phyloP scores from a whole-genome alignment of 35 echinoderm and acorn worm genomes.

The Nesometra sesokonis region DNA sequence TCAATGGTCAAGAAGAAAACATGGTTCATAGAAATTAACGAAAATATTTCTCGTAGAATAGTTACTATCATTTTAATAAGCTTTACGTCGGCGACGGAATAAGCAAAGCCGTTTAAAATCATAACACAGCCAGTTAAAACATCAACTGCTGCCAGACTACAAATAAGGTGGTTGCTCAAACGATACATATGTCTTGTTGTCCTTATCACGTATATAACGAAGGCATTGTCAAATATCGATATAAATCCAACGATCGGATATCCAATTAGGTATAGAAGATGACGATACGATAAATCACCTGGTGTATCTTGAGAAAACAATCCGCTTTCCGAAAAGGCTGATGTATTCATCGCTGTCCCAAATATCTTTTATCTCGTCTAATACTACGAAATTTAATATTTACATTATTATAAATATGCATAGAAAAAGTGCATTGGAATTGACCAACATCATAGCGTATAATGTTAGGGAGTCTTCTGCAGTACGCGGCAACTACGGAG shows the following conservation, averaged over 20 bases:
- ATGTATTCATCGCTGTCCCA: too few relatives aligned
- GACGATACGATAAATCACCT: neutral
- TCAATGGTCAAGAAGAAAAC: neutral
- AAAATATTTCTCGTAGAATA: neutral
- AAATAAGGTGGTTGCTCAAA: neutral
- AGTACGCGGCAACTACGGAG: too few relatives aligned
- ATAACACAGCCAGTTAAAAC: neutral
- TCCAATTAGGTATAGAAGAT: neutral
- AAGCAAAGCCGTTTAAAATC: neutral
- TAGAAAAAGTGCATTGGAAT: too few relatives aligned
- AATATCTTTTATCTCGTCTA: too few relatives aligned
- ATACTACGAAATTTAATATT: too few relatives aligned
- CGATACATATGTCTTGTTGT: neutral
- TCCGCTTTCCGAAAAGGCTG: too few relatives aligned
- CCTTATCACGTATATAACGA: neutral
- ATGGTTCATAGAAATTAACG: neutral
- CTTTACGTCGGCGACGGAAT: neutral
- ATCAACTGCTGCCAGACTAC: neutral
- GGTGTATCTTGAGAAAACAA: neutral
- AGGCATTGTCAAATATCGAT: neutral
- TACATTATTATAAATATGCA: too few relatives aligned
- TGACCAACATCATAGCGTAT: too few relatives aligned
- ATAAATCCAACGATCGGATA: neutral
- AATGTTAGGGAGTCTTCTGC: too few relatives aligned
- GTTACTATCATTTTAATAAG: neutral